A percentile compares a stretch with the other conserved stretches of the same genome.
phyloP scores from a whole-genome alignment of 1,140 invertebrate species.

The Scaptomyza montana region DNA sequence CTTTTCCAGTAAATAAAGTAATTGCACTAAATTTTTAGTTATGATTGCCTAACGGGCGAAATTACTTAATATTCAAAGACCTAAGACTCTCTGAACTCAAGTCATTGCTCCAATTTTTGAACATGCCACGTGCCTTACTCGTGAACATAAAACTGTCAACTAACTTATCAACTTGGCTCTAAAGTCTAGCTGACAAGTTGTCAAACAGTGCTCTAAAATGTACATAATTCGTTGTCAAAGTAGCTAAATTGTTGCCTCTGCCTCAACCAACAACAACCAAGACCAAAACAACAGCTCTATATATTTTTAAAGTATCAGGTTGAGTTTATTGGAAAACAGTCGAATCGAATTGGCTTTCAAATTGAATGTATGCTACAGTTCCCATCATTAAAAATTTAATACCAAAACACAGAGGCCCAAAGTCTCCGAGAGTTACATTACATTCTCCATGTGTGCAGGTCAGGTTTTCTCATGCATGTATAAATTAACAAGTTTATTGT shows the following conservation, averaged over 20 bases:
- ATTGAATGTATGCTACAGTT: slow-evolving; percentile 35
- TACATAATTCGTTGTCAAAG: slow-evolving; percentile 55
- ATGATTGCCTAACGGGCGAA: not conserved
- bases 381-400: slow-evolving; percentile 54
- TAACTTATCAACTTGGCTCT: slow-evolving; percentile 17
- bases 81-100: not conserved
- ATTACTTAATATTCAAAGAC: slow-evolving; percentile 13
- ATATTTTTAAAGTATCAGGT: slow-evolving; percentile 23
- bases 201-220: slow-evolving; percentile 49
- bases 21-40: not conserved
- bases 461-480: slow-evolving; percentile 32
- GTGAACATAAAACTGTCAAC: not conserved
- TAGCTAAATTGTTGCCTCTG: slow-evolving; percentile 43
- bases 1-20: too few relatives aligned
- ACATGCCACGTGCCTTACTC: not conserved
- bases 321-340: slow-evolving; percentile 20
- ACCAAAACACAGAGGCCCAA: slow-evolving; percentile 7
- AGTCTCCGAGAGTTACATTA: not conserved
- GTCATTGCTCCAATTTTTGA: slow-evolving; percentile 7
- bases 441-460: not conserved
- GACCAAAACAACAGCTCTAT: not conserved
- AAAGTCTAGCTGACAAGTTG: slow-evolving; percentile 40
- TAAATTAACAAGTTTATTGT: slow-evolving; percentile 56
- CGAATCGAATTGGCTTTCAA: slow-evolving; percentile 12
- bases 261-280: slow-evolving; percentile 1